Percentiles rank a stretch among this genome's conserved stretches.
Conservation (phyloP, 2,113 vertebrate genomes). For the Phycodurus eques region DNA sequence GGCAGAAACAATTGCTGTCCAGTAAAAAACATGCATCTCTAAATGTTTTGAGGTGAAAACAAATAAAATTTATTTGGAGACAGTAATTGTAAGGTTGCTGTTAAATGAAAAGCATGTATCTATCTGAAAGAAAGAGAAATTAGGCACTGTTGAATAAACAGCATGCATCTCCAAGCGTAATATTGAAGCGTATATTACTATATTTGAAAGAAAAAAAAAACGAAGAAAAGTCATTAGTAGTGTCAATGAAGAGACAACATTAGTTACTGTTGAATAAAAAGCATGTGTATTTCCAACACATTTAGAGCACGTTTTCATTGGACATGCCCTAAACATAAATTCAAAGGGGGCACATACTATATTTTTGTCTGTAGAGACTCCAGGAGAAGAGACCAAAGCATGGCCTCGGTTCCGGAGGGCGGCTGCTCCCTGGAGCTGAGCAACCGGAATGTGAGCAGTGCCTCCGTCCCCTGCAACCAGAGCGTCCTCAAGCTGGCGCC, state of each 20-base stretch:
- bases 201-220: neutral
- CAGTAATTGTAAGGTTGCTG: neutral
- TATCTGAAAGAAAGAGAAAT: neutral
- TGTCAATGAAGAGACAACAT: neutral
- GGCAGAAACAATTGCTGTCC: neutral
- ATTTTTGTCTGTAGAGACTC: conserved; percentile 23
- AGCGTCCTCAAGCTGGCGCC: conserved; percentile 59
- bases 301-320: neutral
- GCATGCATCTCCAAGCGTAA: neutral
- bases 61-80: neutral
- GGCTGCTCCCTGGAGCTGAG: conserved; percentile 63
- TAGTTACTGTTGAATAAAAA: neutral
- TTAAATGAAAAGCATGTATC: neutral
- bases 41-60: neutral
- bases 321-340: neutral
- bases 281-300: neutral
- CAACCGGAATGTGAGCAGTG: conserved; percentile 62
- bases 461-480: conserved; percentile 68
- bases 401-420: conserved; percentile 56
- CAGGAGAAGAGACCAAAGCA: conserved; percentile 28
- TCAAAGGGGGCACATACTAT: neutral
- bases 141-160: neutral
- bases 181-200: neutral
- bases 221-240: neutral
- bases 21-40: neutral